Base-by-base conservation (phyloP, 2,888 invertebrate species). In the Eremobia ochroleuca region DNA sequence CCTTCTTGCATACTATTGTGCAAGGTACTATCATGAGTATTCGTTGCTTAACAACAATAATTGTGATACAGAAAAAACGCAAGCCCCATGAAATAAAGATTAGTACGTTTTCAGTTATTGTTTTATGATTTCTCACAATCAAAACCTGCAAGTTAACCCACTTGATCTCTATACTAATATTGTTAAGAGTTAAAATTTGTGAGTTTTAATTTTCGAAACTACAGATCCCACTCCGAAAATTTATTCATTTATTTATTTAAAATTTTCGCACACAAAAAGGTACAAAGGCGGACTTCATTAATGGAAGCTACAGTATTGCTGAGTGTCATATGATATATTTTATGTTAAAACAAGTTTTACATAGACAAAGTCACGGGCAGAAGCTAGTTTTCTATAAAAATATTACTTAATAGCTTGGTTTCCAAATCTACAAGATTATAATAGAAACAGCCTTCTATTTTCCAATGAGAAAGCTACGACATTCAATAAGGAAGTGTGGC, bases 401-500 rank as follows among this genome's bases (percentile, higher is more conserved):
- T 28, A 52, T 11, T 2, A 34, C 18, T 64, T 3, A 3, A 62
- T 58, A 59, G 37, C 67, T 46, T 67, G 31, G 28, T 79, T 68
- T 79, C 34, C 31, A 74, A 65, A 31, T 74, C 72, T 69, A n/a
- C n/a, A n/a, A 67, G 64, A 76, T 25, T 40, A 21, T 37, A 40
- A 34, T 0, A n/a, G 5, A 49, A 62, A 70, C 76, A 66, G 11
- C 0, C 11, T 2, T 8, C 6, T 55, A 55, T 25, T 58, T 82
- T 86, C 89, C 71, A 79, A 82, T 78, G 85, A 43, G 89, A 88
- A 88, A 78, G 81, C 79, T 74, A 66, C 76, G 73, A 80, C 88
- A 88, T 86, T 81, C 69, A 81, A 67, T 76, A 77, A 83, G 90
- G 88, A 88, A 88, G 73, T 73, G 55, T 64, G 61, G 71, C 64